Evolutionary conservation across 2,113 vertebrate species (phyloP), one percentile per base, ranked within the genome.

Genomic region (Phalacrocorax pelagicus): DNA sequence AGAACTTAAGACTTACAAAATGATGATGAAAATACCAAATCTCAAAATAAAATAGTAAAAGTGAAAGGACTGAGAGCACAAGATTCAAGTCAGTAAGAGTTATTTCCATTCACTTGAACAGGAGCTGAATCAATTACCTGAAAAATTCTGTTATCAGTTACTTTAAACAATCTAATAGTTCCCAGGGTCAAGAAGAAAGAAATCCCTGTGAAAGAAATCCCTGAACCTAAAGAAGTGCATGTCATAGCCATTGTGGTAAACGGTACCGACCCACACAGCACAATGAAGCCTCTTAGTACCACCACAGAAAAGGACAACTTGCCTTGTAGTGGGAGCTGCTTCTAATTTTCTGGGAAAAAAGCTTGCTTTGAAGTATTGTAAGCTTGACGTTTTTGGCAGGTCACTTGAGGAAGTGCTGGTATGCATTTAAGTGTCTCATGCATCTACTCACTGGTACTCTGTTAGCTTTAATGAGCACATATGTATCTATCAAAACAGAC

Each of bases 361-460:
- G 38, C 32, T 91, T 88, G 15, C 81, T 96, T 96, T 95, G 91
- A 97, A 96, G 81, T 82, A 75, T 70, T 83, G 72, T 96, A 90
- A 73, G 81, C 84, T 81, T 88, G 73, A 94, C 74, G 80, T 91
- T 96, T 96, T 95, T 92, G 81, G 84, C 95, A 95, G 75, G 91
- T 87, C 78, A 66, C 44, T 92, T 93, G 86, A 92, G 74, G 86
- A 95, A 96, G 72, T 94, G 55, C 72, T 95, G 94, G 83, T 95
- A 61, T 88, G 73, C 81, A 84, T 97, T 94, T 89, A 86, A 90
- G 92, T 81, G 75, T 94, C 92, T 80, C 55, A 92, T 55, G 80
- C 81, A 88, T 91, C 77, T 81, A 69, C 42, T 92, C 67, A 63
- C 88, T 91, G 63, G 80, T 80, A 90, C 62, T 91, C 57, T 82